A percentile compares a stretch with the other conserved stretches of the same genome.
These are phyloP conservation scores for Yponomeuta sedellus DNA, from an alignment of 2,888 invertebrate species.

Conservation along the genomic window DNA sequence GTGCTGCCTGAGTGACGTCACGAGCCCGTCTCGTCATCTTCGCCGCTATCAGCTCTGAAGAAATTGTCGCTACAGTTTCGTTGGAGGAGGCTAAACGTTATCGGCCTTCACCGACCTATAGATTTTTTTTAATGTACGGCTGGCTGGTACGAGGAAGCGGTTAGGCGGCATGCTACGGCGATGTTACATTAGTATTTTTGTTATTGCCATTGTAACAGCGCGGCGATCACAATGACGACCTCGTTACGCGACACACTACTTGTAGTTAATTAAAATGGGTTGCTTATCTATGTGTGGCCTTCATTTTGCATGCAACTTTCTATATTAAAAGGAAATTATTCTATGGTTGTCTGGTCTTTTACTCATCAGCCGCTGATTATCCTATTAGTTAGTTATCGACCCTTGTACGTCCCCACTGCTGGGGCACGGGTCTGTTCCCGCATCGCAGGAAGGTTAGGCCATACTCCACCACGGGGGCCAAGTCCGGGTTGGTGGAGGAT, in stretches of 20 bases:
- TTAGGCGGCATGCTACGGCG: background rate
- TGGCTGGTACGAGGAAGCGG: background rate
- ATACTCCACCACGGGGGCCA: no score
- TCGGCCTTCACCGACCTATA: background rate
- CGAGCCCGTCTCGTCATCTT: slow-evolving; percentile 72
- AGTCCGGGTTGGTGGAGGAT: no score
- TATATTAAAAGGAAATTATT: background rate
- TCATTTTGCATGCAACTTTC: background rate
- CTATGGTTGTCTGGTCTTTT: no score
- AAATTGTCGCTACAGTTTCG: slow-evolving; percentile 67
- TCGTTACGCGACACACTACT: background rate
- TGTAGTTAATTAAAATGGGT: slow-evolving; percentile 12
- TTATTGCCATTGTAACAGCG: background rate
- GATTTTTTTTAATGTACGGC: background rate
- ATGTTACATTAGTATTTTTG: background rate
- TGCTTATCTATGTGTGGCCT: background rate
- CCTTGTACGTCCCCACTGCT: no score
- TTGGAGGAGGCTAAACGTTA: slow-evolving; percentile 19
- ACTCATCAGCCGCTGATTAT: no score
- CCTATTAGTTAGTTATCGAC: no score
- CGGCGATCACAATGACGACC: background rate
- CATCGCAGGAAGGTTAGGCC: no score
- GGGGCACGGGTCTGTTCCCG: no score
- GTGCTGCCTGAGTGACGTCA: slow-evolving; percentile 71
- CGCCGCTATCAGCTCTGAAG: slow-evolving; percentile 53